Evolutionary conservation across 1,140 invertebrate species (phyloP), one percentile per base, ranked within the genome.

Genomic region (Agrilus planipennis): DNA sequence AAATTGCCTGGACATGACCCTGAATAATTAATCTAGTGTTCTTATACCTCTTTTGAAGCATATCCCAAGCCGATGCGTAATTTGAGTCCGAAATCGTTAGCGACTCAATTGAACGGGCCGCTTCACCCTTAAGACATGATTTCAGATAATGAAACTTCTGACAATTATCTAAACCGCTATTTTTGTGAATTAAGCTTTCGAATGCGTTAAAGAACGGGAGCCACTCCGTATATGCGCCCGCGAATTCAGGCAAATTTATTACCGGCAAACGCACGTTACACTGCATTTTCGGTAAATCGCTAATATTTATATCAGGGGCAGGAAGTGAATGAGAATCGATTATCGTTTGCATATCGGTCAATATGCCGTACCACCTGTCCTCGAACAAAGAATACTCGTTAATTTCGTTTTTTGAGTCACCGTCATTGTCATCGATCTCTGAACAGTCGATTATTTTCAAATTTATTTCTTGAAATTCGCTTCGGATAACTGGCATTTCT

Each of bases 91-190:
- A 10, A 10, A 31, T 5, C 12, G 9, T 31, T 31, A 31, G 29
- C 9, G 15, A 9, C 7, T 31, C 15, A 10, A 12, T 12, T 5
- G 29, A 4, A 10, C 6, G 7, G 15, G 7, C 15, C 15, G 29
- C 29, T 12, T 31, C 29, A 6, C 29, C 29, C 15, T 6, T 31
- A 10, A 31, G 15, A 31, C 29, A 31, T 10, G 7, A 9, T 16
- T 31, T 31, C 12, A 31, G 15, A 31, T 31, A 31, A 6, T 31
- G 7, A 14, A 31, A 31, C 29, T 31, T 31, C 9, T 31, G 7
- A 6, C 7, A 9, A 15, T 31, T 12, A 6, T 9, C 9, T 6
- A 31, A 31, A 6, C 15, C 15, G 9, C 12, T 12, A 15, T 31
- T 31, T 16, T 31, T 12, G 12, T 31, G 29, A 31, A 31, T 15